Evolutionary conservation across 2,888 invertebrate species (phyloP).

Genomic region (Meloe dianella): DNA sequence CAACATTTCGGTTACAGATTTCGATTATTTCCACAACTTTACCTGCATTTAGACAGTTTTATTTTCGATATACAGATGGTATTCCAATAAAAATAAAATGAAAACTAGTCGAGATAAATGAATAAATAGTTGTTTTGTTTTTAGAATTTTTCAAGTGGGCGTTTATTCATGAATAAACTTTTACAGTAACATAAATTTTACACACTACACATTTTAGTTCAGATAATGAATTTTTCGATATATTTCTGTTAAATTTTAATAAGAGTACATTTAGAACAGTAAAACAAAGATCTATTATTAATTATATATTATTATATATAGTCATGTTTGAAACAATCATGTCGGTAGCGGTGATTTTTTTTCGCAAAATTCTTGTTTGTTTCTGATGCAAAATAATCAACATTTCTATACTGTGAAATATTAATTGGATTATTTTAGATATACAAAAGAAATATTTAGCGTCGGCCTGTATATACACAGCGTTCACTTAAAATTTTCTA

Average conservation of each 20-base stretch:
- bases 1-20: conserved; percentile 1
- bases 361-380: neutral
- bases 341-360: conserved; percentile 25
- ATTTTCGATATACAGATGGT: neutral
- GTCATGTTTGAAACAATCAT: conserved; percentile 27
- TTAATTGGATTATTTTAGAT: conserved; percentile 23
- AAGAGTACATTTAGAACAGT: conserved; percentile 43
- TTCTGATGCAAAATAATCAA: neutral
- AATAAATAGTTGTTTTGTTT: conserved; percentile 1
- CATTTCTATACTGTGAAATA: conserved; percentile 9
- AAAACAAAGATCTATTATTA: conserved; percentile 17
- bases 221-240: conserved; percentile 43
- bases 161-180: conserved; percentile 45
- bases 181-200: conserved; percentile 47
- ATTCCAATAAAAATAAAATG: neutral
- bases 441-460: conserved; percentile 30
- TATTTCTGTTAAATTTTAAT: conserved; percentile 36
- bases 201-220: conserved; percentile 48
- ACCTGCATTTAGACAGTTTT: neutral
- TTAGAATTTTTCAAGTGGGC: conserved; percentile 24
- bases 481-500: conserved; percentile 25
- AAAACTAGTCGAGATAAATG: conserved; percentile 1
- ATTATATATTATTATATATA: conserved; percentile 12
- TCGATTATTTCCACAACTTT: neutral
- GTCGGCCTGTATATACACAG: conserved; percentile 30